Conservation (phyloP, 2,797 vertebrate species). For the Triplophysa bombifrons region DNA sequence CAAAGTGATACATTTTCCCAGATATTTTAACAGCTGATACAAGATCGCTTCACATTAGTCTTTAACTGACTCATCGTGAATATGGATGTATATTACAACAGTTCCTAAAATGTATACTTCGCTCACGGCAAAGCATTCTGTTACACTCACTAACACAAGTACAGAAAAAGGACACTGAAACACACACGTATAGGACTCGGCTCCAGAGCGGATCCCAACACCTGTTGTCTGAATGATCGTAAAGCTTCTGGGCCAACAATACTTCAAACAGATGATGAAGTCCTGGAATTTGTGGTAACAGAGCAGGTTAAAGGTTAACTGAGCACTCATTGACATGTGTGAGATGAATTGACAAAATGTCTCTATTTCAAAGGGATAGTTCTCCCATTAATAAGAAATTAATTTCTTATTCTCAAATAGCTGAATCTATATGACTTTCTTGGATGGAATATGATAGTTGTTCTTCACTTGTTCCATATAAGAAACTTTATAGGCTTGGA, state of each 20-base stretch:
- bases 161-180: constrained; percentile 12
- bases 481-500: too few species aligned
- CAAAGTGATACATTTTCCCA: not conserved
- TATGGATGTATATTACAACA: constrained; percentile 19
- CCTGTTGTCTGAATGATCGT: constrained; percentile 51
- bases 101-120: constrained; percentile 8
- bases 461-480: too few species aligned
- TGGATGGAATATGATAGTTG: not conserved
- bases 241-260: constrained; percentile 19
- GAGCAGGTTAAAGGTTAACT: constrained; percentile 46
- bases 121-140: constrained; percentile 18
- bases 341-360: not conserved
- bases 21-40: not conserved
- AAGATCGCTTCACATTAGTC: not conserved
- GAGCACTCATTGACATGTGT: constrained; percentile 5
- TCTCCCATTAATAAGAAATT: not conserved
- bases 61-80: not conserved
- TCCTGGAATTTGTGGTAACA: constrained; percentile 17
- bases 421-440: not conserved
- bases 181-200: not conserved
- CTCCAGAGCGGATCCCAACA: constrained; percentile 48
- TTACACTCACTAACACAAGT: constrained; percentile 15
- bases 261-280: constrained; percentile 46
- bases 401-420: not conserved
- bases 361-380: not conserved